These are phyloP conservation scores for Scortum barcoo DNA, from an alignment of 2,113 vertebrate genomes.

Conservation along the genomic window DNA sequence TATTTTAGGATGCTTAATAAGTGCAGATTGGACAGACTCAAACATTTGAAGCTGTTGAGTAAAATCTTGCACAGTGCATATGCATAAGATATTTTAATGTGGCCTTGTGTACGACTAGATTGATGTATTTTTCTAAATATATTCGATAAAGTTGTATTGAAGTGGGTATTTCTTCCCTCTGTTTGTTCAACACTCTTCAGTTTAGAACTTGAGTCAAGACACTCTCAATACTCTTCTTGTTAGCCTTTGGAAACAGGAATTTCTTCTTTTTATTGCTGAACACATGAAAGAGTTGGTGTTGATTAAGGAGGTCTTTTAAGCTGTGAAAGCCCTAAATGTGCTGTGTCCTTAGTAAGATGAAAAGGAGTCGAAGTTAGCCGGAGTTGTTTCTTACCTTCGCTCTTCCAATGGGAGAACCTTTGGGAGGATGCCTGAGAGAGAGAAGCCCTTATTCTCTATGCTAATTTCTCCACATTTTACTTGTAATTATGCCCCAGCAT, in stretches of 20 bases:
- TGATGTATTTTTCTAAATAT: slow-evolving; percentile 30
- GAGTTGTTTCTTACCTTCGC: slow-evolving; percentile 78
- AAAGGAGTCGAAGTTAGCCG: slow-evolving; percentile 76
- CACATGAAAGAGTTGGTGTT: slow-evolving; percentile 80
- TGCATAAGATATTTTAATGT: background rate
- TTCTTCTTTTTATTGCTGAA: slow-evolving; percentile 73
- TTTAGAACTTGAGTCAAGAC: slow-evolving; percentile 60
- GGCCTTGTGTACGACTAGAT: slow-evolving; percentile 12
- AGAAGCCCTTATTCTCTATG: slow-evolving; percentile 77
- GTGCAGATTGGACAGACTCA: background rate
- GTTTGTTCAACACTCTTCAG: slow-evolving; percentile 46
- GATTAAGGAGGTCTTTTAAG: slow-evolving; percentile 81
- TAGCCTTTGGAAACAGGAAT: slow-evolving; percentile 74
- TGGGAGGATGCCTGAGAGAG: slow-evolving; percentile 75
- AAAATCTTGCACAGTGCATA: background rate
- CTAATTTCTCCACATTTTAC: slow-evolving; percentile 76
- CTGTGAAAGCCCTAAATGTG: slow-evolving; percentile 78
- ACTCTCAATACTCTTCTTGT: slow-evolving; percentile 56
- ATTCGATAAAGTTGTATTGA: slow-evolving; percentile 1
- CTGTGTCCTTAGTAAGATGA: slow-evolving; percentile 82
- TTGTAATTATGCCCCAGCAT: slow-evolving; percentile 80
- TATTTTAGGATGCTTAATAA: background rate
- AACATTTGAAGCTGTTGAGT: background rate
- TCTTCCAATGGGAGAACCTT: slow-evolving; percentile 77
- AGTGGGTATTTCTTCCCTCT: slow-evolving; percentile 21